These are phyloP conservation scores for Drosophila teissieri DNA, from an alignment of 1,140 invertebrate genomes.

Conservation along the genomic window DNA sequence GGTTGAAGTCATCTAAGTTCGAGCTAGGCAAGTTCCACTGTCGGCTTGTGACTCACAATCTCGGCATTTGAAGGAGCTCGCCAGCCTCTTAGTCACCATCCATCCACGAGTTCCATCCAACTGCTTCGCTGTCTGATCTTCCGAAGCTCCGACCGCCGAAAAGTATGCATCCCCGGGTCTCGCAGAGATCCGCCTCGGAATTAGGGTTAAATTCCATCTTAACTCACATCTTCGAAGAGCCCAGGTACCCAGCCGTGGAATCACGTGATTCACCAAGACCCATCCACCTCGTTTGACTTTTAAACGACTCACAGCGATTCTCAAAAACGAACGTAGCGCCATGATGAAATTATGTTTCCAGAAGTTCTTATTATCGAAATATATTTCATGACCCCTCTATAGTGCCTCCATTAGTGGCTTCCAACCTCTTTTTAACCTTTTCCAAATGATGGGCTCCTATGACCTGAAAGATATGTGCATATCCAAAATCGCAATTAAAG, in stretches of 20 bases:
- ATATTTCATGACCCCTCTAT: not conserved
- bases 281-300: not conserved
- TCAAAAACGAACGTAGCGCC: not conserved
- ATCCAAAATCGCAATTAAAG: too few relatives aligned
- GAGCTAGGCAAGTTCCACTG: not conserved
- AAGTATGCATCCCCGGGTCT: conserved; percentile 7
- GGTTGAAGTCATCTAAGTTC: not conserved
- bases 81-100: conserved; percentile 7
- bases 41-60: conserved; percentile 24
- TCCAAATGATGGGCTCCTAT: too few relatives aligned
- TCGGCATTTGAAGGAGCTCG: conserved; percentile 1
- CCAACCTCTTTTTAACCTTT: not conserved
- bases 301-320: conserved; percentile 1
- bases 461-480: too few relatives aligned
- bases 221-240: not conserved
- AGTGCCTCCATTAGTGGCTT: not conserved
- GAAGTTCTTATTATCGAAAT: not conserved
- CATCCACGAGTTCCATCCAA: not conserved
- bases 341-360: not conserved
- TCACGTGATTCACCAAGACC: conserved; percentile 1
- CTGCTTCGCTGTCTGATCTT: not conserved
- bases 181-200: not conserved
- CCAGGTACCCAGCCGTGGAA: not conserved
- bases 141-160: not conserved
- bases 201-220: not conserved